phyloP scores from a whole-genome alignment of 1,140 invertebrate species.

The Musca vetustissima region DNA sequence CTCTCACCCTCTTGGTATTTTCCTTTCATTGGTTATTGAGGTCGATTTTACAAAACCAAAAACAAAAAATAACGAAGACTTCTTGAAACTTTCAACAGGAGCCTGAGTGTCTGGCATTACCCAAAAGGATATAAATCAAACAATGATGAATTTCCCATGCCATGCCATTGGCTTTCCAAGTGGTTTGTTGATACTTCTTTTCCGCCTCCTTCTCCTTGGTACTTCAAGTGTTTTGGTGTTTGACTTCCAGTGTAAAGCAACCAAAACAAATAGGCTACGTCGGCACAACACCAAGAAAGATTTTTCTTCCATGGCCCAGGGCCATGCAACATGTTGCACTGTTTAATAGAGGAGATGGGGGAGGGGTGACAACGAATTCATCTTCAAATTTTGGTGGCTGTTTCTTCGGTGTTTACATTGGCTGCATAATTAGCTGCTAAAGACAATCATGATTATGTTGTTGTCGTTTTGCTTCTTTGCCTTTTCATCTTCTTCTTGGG shows the following conservation, averaged over 20 bases:
- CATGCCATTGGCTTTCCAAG: background rate
- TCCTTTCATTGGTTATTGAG: no score
- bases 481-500: background rate
- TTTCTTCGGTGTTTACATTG: conserved; percentile 9
- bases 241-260: background rate
- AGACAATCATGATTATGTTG: conserved; percentile 20
- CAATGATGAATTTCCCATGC: conserved; percentile 11
- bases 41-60: no score
- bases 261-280: background rate
- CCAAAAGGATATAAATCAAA: conserved; percentile 21
- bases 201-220: no score
- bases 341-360: background rate
- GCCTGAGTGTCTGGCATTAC: conserved; percentile 21
- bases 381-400: conserved; percentile 7
- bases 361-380: background rate
- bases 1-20: no score
- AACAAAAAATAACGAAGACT: conserved; percentile 6
- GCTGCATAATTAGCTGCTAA: conserved; percentile 19
- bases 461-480: background rate
- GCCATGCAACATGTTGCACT: background rate
- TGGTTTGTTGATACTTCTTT: conserved; percentile 1
- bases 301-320: background rate
- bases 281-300: background rate
- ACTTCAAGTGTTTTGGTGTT: conserved; percentile 16
- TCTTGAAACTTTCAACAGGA: conserved; percentile 27